A percentile compares a stretch with the other conserved stretches of the same genome.
Evolutionary conservation across 2,797 vertebrate genomes (phyloP).

Genomic region (Hylomyscus alleni): DNA sequence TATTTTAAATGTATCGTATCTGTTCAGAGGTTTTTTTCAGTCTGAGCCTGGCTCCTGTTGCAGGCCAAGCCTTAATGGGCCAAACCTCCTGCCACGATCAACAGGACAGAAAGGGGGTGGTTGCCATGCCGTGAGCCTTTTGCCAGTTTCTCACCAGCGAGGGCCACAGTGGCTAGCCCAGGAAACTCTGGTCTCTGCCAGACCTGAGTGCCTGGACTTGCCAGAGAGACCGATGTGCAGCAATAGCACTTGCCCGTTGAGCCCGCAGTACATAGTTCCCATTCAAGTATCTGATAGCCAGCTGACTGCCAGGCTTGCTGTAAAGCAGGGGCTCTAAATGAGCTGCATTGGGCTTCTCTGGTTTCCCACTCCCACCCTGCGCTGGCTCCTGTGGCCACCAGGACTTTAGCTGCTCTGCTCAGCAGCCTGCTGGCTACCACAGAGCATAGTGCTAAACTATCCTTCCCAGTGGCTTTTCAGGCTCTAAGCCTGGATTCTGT

Average conservation of each 20-base stretch:
- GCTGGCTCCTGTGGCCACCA: not conserved
- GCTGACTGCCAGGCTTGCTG: too few species aligned
- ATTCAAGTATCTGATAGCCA: not conserved
- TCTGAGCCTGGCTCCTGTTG: not conserved
- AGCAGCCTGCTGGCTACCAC: not conserved
- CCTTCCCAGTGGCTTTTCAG: not conserved
- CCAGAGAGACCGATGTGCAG: not conserved
- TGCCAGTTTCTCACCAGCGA: not conserved
- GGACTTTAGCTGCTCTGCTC: not conserved
- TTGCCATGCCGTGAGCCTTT: not conserved
- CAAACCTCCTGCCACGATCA: not conserved
- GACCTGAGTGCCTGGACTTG: not conserved
- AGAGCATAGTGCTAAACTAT: not conserved
- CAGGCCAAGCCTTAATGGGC: not conserved
- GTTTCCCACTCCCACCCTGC: not conserved
- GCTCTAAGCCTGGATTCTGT: not conserved
- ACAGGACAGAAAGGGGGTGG: not conserved
- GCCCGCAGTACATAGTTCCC: accelerated
- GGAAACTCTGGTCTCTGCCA: not conserved
- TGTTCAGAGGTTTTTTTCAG: not conserved
- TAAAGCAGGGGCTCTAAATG: not conserved
- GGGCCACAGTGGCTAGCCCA: not conserved
- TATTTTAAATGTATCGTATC: not conserved
- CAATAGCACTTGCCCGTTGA: not conserved
- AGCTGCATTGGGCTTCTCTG: not conserved